These are phyloP conservation scores for Schizaphis graminum DNA, from an alignment of 2,888 invertebrate species.

Conservation along the genomic window DNA sequence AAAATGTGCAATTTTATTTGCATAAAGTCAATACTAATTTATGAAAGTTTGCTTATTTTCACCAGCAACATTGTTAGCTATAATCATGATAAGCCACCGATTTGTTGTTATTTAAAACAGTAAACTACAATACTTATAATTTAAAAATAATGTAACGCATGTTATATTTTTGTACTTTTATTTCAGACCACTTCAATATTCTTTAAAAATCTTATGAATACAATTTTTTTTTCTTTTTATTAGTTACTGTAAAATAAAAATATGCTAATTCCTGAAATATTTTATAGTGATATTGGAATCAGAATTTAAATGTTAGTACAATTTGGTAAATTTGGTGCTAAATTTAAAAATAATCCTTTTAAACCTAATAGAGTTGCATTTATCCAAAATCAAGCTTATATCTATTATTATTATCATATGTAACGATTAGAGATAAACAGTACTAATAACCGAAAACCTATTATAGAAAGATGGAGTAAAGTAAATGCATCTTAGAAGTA, in stretches of 20 bases:
- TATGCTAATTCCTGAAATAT: neutral
- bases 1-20: neutral
- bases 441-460: neutral
- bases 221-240: neutral
- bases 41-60: neutral
- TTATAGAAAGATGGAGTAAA: neutral
- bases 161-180: neutral
- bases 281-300: neutral
- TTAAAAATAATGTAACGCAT: neutral
- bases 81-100: neutral
- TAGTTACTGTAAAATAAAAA: neutral
- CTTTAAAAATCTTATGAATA: neutral
- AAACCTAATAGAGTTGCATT: neutral
- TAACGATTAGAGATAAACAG: neutral
- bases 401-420: neutral
- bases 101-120: neutral
- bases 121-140: neutral
- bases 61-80: neutral
- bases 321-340: neutral
- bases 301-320: neutral
- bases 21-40: conserved; percentile 19
- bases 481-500: neutral
- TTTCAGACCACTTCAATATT: neutral
- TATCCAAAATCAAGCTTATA: neutral
- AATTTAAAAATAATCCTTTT: neutral